A percentile compares a stretch with the other conserved stretches of the same genome.
Conservation (phyloP, 2,797 vertebrate species). For the Rhabdomys pumilio region DNA sequence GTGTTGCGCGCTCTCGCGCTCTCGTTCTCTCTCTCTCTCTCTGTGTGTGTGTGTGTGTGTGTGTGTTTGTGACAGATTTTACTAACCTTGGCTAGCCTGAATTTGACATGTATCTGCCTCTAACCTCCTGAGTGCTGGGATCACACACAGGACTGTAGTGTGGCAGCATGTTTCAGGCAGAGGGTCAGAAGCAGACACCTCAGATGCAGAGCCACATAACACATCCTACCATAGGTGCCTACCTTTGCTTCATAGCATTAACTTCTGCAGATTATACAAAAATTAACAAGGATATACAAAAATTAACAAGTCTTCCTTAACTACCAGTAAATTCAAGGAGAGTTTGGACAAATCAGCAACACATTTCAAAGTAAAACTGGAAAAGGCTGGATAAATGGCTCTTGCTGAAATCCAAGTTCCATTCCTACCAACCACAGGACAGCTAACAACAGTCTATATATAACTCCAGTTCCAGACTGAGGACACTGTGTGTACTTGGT, state of each 20-base stretch:
- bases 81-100: not conserved
- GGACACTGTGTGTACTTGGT: not conserved
- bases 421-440: not conserved
- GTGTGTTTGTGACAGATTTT: not conserved
- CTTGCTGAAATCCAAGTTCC: not conserved
- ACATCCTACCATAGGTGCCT: no score
- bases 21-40: no score
- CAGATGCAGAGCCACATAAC: fast-evolving
- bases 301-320: not conserved
- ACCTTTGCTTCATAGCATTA: not conserved
- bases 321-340: not conserved
- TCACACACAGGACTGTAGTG: not conserved
- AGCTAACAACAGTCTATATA: not conserved
- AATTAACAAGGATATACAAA: not conserved
- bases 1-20: no score
- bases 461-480: not conserved
- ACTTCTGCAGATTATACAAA: fast-evolving
- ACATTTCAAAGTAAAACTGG: not conserved
- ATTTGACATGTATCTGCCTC: not conserved
- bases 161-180: not conserved
- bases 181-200: not conserved
- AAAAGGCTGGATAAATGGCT: not conserved
- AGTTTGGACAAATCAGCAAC: not conserved
- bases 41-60: no score
- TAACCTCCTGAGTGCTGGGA: not conserved